Base-by-base conservation (phyloP, 2,797 vertebrate species). In the Atherinosoma microstoma region DNA sequence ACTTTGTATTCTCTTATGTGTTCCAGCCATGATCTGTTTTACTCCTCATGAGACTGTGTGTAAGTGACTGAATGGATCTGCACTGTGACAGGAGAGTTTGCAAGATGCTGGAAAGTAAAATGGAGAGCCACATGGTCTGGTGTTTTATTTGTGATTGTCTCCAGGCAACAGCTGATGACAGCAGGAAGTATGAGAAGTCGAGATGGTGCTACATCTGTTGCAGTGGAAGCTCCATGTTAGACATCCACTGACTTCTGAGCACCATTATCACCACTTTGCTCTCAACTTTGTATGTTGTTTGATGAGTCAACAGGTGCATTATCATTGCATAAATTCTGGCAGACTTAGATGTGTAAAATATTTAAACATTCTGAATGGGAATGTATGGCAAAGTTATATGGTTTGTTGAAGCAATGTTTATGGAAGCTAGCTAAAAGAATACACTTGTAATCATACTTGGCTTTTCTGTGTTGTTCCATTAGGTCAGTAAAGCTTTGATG, bases 41-140 rank as follows among this genome's bases (percentile, higher is more conserved):
- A 20, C 38, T 64, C 16, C 29, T 64, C 72, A 18, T 30, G 47
- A 16, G 27, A 34, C 27, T 9, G 51, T 11, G 6, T 51, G 20
- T 38, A 38, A 13, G 9, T 62, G 40, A 70, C 62, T 70, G 47
- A 74, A 61, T 66, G 3, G 27, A 62, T 75, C 45, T 59, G 18
- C 42, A 27, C 36, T 36, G 30, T 61, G 73, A 64, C 29, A 56
- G 20, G 38, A 54, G 22, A 63, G 49, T 42, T n/a, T 13, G 0
- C 22, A 20, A 73, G 24, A 30, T 13, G 15, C 7, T 38, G 7
- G 38, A 47, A 67, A 53, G 27, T 30, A 60, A 65, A 58, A 73
- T 5, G 8, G 54, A 45, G 38, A 36, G 40, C 42, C 27, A 8
- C 20, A 57, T 56, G 53, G n/a, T 64, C 24, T 56, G 15, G 27